phyloP scores from a whole-genome alignment of 2,113 vertebrate genomes.

The Nesogale talazaci region DNA sequence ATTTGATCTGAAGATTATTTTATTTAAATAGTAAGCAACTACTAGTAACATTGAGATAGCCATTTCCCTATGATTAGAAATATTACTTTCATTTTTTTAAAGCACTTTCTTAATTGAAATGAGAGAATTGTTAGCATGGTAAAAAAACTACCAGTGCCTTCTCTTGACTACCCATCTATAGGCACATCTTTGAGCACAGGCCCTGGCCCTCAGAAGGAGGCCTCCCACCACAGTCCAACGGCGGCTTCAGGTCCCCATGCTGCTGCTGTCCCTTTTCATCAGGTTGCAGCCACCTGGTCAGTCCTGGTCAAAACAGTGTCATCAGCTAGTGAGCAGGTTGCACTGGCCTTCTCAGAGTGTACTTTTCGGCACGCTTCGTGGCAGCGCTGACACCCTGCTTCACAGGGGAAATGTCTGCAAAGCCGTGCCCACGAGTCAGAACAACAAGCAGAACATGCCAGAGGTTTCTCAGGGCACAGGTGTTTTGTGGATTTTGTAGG shows the following conservation, averaged over 20 bases:
- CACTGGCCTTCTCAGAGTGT: not conserved
- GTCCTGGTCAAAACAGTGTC: slow-evolving; percentile 35
- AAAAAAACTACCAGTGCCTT: slow-evolving; percentile 78
- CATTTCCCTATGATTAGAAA: slow-evolving; percentile 69
- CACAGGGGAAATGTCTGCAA: slow-evolving; percentile 52
- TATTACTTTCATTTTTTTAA: slow-evolving; percentile 58
- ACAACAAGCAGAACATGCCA: slow-evolving; percentile 40
- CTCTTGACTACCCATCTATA: not conserved
- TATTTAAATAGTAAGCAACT: slow-evolving; percentile 73
- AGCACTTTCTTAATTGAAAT: slow-evolving; percentile 80
- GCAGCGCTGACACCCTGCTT: slow-evolving; percentile 27
- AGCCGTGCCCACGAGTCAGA: too few species aligned
- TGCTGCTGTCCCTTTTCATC: not conserved
- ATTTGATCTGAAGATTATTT: slow-evolving; percentile 63
- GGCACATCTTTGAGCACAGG: slow-evolving; percentile 49
- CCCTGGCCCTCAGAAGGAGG: slow-evolving; percentile 20
- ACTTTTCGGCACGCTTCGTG: not conserved
- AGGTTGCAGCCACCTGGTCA: slow-evolving; percentile 15
- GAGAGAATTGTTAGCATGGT: slow-evolving; percentile 72
- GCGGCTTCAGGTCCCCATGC: fast-evolving
- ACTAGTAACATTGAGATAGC: slow-evolving; percentile 68
- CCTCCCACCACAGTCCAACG: not conserved
- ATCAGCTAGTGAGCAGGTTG: not conserved
- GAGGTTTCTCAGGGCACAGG: slow-evolving; percentile 27
- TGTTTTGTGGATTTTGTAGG: not conserved